Evolutionary conservation across 1,140 invertebrate genomes (phyloP).

Genomic region (Eriosoma lanigerum): DNA sequence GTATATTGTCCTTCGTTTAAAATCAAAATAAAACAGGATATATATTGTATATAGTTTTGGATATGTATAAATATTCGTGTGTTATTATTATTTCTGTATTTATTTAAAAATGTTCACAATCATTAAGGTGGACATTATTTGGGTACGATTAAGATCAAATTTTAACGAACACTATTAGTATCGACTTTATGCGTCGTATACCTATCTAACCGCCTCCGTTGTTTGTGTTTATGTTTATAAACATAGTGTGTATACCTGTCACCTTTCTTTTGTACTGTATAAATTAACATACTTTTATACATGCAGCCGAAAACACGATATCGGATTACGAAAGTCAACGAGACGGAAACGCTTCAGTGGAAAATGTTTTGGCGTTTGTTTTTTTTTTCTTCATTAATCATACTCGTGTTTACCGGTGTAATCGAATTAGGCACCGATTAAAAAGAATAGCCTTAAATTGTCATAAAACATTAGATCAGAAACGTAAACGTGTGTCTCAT

Average conservation of each 20-base stretch:
- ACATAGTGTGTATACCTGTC: background rate
- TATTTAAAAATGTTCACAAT: constrained; percentile 11
- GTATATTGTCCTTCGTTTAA: too few relatives aligned
- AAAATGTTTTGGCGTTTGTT: constrained; percentile 25
- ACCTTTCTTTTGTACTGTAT: constrained; percentile 14
- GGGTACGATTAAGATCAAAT: constrained; percentile 35
- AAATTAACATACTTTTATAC: constrained; percentile 44
- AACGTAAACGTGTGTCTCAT: background rate
- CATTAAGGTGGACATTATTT: constrained; percentile 32
- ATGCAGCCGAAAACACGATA: constrained; percentile 44
- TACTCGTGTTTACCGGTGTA: constrained; percentile 13
- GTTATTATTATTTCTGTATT: background rate
- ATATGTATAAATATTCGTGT: background rate
- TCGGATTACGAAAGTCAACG: constrained; percentile 42
- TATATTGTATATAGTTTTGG: too few relatives aligned
- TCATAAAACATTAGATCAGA: constrained; percentile 29
- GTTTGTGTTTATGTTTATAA: too few relatives aligned
- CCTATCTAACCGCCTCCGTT: background rate
- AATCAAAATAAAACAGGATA: too few relatives aligned
- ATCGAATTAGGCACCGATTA: constrained; percentile 42
- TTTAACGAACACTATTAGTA: constrained; percentile 17
- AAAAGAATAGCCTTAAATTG: constrained; percentile 32
- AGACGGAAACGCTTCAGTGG: constrained; percentile 21
- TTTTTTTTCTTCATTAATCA: constrained; percentile 3
- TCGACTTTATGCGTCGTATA: background rate